Evolutionary conservation across 2,797 vertebrate genomes (phyloP).

Genomic region (Streptopelia turtur): DNA sequence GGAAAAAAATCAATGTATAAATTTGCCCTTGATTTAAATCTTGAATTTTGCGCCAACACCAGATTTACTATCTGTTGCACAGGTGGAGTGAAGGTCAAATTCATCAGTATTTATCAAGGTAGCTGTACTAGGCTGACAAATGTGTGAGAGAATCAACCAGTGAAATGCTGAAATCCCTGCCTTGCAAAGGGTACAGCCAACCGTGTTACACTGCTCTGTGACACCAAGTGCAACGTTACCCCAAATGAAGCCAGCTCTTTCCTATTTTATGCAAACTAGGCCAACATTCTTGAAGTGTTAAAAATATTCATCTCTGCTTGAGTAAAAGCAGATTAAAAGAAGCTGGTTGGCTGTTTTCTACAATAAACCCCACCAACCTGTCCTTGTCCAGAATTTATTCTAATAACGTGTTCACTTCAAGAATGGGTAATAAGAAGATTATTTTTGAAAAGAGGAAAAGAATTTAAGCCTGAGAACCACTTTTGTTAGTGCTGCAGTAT

Average conservation of each 20-base stretch:
- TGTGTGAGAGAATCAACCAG: neutral
- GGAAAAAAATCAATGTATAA: neutral
- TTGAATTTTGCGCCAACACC: neutral
- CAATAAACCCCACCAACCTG: neutral
- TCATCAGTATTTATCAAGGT: neutral
- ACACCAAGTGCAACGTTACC: neutral
- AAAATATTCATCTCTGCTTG: neutral
- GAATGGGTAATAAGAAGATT: slow-evolving; percentile 31
- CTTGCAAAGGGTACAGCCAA: neutral
- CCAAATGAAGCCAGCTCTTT: neutral
- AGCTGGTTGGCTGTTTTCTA: neutral
- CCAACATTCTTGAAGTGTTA: neutral
- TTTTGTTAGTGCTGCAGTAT: slow-evolving; percentile 26
- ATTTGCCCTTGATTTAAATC: neutral
- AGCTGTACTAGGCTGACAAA: neutral
- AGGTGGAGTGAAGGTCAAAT: neutral
- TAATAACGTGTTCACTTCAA: neutral
- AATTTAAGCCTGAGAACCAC: slow-evolving; percentile 12
- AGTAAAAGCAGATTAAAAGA: slow-evolving; percentile 20
- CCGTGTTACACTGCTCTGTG: neutral
- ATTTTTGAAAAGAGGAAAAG: slow-evolving; percentile 26
- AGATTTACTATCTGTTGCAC: neutral
- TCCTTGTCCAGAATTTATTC: slow-evolving; percentile 22
- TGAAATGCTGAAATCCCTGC: neutral
- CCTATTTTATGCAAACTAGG: neutral